Evolutionary conservation across 2,888 invertebrate genomes (phyloP), one percentile per base, ranked within the genome.

Genomic region (Chironomus riparius): DNA sequence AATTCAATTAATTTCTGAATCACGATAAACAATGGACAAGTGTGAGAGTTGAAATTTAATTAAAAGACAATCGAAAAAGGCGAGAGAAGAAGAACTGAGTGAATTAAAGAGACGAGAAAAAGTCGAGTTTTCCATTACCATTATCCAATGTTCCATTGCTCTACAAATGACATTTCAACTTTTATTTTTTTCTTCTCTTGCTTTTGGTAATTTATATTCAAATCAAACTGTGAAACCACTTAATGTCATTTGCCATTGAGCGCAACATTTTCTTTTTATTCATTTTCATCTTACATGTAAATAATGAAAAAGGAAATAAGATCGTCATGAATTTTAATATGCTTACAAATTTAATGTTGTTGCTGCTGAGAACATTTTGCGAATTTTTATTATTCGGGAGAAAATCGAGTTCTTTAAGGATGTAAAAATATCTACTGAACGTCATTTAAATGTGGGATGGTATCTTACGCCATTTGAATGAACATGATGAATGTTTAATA

Each of bases 221-320:
- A 69, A 76, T 76, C 76, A 70, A 71, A 76, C 65, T 69, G 69
- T 12, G 68, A 76, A 76, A 65, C 76, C 76, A 76, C 76, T 76
- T 70, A 76, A 76, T 71, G 76, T 76, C 76, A 70, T 65, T 71
- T 76, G 47, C 76, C 61, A 65, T 24, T 65, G 18, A 21, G 56
- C 56, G 24, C 65, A 65, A 21, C 65, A 65, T 21, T 24, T 24
- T 18, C 65, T 24, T 13, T n/a, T 28, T 13, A n/a, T 24, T 24
- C 24, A 62, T 62, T 62, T 21, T 62, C 62, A 12, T 56, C 56
- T 65, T 65, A 22, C 65, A 65, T 56, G 65, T 24, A 21, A 56
- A 56, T 65, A 21, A 21, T 21, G 24, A 65, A 65, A 65, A 22
- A 13, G 65, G 65, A 65, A 65, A 65, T 24, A 65, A 65, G 65